phyloP scores from a whole-genome alignment of 2,888 invertebrate genomes.

The Eupithecia subfuscata region DNA sequence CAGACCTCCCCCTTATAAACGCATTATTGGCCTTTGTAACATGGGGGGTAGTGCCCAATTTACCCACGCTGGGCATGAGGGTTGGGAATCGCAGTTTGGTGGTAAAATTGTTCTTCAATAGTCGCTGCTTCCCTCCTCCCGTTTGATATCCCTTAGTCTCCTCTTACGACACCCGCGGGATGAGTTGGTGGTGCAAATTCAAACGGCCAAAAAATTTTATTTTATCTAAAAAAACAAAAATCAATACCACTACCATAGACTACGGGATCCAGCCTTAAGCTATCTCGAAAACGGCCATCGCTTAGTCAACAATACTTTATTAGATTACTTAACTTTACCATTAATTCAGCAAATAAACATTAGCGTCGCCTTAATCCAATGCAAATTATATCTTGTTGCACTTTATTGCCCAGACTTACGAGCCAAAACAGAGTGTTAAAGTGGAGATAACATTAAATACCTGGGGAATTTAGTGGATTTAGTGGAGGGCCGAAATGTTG shows the following conservation, averaged over 20 bases:
- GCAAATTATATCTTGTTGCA: slow-evolving; percentile 70
- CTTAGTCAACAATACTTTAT: slow-evolving; percentile 3
- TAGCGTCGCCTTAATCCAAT: slow-evolving; percentile 55
- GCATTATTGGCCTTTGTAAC: too few relatives aligned
- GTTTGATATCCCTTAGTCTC: too few relatives aligned
- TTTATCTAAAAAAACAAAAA: neutral
- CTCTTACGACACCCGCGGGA: too few relatives aligned
- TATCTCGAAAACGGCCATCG: slow-evolving; percentile 6
- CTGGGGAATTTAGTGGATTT: slow-evolving; percentile 30
- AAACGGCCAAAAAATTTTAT: too few relatives aligned
- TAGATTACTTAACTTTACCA: slow-evolving; percentile 4
- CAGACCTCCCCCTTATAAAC: too few relatives aligned
- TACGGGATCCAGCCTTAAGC: neutral
- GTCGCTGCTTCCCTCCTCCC: too few relatives aligned
- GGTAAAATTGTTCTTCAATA: too few relatives aligned
- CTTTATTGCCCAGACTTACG: slow-evolving; percentile 68
- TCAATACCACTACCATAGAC: neutral
- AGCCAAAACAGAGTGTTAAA: slow-evolving; percentile 70
- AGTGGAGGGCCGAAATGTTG: slow-evolving; percentile 35
- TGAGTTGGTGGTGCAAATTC: too few relatives aligned
- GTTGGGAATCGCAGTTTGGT: too few relatives aligned
- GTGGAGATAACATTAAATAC: slow-evolving; percentile 65
- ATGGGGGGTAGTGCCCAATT: too few relatives aligned
- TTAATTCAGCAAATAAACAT: slow-evolving; percentile 17
- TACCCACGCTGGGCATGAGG: too few relatives aligned